Conservation (phyloP, 2,113 vertebrate genomes). For the Pangasianodon gigas region DNA sequence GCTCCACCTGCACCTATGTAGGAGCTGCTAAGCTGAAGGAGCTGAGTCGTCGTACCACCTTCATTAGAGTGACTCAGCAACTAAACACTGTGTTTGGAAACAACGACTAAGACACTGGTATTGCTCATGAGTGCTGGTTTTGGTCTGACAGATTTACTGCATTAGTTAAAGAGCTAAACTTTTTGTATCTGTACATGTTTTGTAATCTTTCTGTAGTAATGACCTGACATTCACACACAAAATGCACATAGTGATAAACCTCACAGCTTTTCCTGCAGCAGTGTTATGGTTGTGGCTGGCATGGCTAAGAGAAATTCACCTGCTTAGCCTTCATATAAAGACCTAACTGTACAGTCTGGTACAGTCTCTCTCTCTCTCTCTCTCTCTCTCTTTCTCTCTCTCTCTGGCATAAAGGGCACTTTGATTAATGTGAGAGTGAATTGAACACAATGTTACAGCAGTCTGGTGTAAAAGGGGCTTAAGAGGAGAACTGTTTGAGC, state of each 20-base stretch:
- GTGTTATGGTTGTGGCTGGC: neutral
- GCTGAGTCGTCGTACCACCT: constrained; percentile 87
- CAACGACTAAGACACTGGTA: constrained; percentile 58
- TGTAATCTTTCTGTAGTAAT: neutral
- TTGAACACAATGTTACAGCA: too few species aligned
- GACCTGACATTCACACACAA: neutral
- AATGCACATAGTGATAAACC: neutral
- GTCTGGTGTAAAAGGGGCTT: too few species aligned
- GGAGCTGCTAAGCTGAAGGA: constrained; percentile 87
- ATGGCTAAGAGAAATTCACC: neutral
- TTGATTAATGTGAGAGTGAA: too few species aligned
- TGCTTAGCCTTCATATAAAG: neutral
- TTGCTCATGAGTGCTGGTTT: neutral
- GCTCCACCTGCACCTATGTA: constrained; percentile 89
- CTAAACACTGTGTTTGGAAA: constrained; percentile 81
- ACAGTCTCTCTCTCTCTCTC: too few species aligned
- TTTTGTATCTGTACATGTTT: neutral
- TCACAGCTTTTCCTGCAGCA: neutral
- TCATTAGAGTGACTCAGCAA: constrained; percentile 89
- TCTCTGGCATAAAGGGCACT: too few species aligned
- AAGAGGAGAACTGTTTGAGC: too few species aligned
- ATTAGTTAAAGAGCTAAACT: neutral
- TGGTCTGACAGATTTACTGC: neutral
- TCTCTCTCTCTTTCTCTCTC: too few species aligned
- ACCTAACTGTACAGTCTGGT: neutral